A percentile compares a stretch with the other conserved stretches of the same genome.
Conservation (phyloP, 64 coral and sea anemone genomes). For the Cladopsammia gracilis region DNA sequence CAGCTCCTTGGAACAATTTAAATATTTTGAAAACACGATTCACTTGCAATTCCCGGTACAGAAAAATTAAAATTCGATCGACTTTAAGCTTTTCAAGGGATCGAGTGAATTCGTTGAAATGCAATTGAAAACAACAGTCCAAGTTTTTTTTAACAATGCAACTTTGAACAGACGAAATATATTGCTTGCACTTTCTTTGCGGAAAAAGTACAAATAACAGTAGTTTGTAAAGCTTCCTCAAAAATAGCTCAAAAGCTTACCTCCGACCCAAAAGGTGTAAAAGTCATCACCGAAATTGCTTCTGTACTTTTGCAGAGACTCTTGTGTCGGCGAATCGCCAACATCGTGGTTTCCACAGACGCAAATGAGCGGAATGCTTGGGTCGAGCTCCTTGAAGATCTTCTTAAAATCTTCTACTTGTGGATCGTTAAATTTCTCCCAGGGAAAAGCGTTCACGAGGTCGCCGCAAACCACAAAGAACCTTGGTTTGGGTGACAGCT, state of each 20-base stretch:
- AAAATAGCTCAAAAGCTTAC: conserved; percentile 35
- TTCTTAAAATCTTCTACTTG: conserved; percentile 95
- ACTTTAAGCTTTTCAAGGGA: not conserved
- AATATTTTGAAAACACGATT: not conserved
- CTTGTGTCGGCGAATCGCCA: conserved; percentile 82
- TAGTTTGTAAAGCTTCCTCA: not conserved
- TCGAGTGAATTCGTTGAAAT: not conserved
- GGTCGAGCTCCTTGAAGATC: conserved; percentile 91
- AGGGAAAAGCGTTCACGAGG: conserved; percentile 92
- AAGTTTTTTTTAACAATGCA: not conserved
- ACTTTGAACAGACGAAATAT: conserved; percentile 3
- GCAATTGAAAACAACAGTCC: not conserved
- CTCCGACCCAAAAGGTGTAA: conserved; percentile 98
- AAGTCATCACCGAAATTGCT: conserved; percentile 96
- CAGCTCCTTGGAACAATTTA: not conserved
- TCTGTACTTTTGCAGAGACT: conserved; percentile 87
- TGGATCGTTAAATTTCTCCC: conserved; percentile 79
- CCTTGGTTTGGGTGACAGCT: conserved; percentile 86
- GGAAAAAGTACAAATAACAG: not conserved
- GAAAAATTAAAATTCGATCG: too few species aligned
- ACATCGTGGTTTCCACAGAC: conserved; percentile 98
- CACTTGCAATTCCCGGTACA: not conserved
- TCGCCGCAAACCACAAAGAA: conserved; percentile 99
- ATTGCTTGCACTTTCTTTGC: not conserved
- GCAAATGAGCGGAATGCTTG: conserved; percentile 87